phyloP scores from a whole-genome alignment of 2,888 invertebrate genomes.

The Drosophila nr. medialis region DNA sequence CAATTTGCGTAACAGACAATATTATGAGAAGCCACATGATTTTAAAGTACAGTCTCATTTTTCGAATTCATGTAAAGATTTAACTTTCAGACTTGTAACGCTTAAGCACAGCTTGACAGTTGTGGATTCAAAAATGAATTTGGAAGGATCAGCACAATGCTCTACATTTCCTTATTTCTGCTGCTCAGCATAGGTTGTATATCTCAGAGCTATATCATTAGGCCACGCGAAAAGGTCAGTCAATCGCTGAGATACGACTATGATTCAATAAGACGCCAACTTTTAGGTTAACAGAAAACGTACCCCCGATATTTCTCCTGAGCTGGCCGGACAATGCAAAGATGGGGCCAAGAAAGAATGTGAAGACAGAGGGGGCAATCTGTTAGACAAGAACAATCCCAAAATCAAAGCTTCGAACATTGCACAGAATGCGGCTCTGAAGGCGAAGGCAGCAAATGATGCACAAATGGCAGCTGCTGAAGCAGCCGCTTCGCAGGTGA shows the following conservation, averaged over 20 bases:
- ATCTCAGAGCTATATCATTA: conserved; percentile 23
- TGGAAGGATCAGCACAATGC: conserved; percentile 38
- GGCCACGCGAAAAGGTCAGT: conserved; percentile 47
- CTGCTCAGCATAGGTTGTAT: conserved; percentile 28
- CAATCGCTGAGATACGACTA: background rate
- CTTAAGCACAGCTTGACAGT: conserved; percentile 24
- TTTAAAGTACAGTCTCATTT: conserved; percentile 56
- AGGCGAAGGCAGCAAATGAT: conserved; percentile 89
- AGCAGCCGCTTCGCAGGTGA: conserved; percentile 90
- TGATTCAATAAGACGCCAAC: background rate
- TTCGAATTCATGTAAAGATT: conserved; percentile 37
- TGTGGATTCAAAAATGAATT: conserved; percentile 24
- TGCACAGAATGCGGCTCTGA: conserved; percentile 90
- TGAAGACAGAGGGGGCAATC: background rate
- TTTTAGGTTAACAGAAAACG: conserved; percentile 41
- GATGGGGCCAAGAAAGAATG: conserved; percentile 6
- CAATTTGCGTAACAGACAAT: conserved; percentile 16
- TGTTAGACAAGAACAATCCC: conserved; percentile 33
- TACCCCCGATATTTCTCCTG: conserved; percentile 16
- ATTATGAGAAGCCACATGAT: conserved; percentile 48
- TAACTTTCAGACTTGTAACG: conserved; percentile 15
- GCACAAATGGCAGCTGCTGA: conserved; percentile 91
- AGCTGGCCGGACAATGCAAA: conserved; percentile 10
- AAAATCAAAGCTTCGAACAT: conserved; percentile 87
- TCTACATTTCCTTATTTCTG: conserved; percentile 37